Conservation (phyloP, 2,888 invertebrate genomes). For the Drosophila nr. fundita region DNA sequence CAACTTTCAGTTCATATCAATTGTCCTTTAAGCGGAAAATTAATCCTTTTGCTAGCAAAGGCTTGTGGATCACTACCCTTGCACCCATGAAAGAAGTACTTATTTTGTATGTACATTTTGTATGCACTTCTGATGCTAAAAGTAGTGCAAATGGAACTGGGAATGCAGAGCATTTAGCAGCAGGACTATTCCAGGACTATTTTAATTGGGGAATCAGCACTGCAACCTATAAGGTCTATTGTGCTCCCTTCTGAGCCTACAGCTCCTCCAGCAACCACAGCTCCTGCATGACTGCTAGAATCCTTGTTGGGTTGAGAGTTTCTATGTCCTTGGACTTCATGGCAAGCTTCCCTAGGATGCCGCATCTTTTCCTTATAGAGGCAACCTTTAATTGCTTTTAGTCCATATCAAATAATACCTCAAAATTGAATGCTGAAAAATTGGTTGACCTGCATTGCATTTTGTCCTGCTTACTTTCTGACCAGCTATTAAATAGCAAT, state of each 20-base stretch:
- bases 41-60: neutral
- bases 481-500: conserved; percentile 63
- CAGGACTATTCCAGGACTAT: neutral
- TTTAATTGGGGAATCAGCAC: neutral
- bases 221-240: too few relatives aligned
- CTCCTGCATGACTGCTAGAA: too few relatives aligned
- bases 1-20: neutral
- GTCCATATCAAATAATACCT: neutral
- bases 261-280: too few relatives aligned
- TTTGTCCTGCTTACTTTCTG: neutral
- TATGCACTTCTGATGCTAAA: neutral
- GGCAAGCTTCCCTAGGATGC: too few relatives aligned
- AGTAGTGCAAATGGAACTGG: neutral
- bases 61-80: neutral
- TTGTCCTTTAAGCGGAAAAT: conserved; percentile 4
- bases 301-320: too few relatives aligned
- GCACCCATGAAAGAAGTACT: neutral
- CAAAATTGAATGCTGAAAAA: neutral
- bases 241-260: too few relatives aligned
- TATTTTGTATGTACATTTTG: too few relatives aligned
- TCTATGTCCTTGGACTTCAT: too few relatives aligned
- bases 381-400: too few relatives aligned
- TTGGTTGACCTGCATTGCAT: conserved; percentile 25
- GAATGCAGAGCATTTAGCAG: neutral
- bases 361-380: too few relatives aligned